These are phyloP conservation scores for Philopedon plagiatum DNA, from an alignment of 2,888 invertebrate genomes.

Conservation along the genomic window DNA sequence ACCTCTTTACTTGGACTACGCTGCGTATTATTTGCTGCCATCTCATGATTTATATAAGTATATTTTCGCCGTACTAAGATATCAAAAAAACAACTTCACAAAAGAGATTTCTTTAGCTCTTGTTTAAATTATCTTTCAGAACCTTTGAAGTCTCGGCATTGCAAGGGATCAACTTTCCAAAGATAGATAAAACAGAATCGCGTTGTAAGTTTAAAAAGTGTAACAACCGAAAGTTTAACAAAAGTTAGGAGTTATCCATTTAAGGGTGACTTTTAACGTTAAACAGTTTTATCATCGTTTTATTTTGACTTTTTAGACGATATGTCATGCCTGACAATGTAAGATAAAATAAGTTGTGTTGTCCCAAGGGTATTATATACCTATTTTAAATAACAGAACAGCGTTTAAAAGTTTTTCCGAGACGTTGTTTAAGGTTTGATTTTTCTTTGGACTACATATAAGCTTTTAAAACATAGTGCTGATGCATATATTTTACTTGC, in stretches of 20 bases:
- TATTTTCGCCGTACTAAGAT: neutral
- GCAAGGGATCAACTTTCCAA: conserved; percentile 20
- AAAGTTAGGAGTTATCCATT: conserved; percentile 15
- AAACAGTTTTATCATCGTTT: conserved; percentile 7
- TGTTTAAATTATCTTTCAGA: conserved; percentile 19
- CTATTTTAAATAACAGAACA: no score
- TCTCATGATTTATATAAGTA: neutral
- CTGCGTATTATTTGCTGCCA: no score
- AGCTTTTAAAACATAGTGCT: no score
- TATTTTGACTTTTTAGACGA: neutral
- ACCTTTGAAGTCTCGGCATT: conserved; percentile 16
- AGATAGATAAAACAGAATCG: conserved; percentile 28
- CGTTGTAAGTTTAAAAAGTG: conserved; percentile 21
- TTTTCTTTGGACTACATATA: no score
- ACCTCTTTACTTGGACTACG: no score
- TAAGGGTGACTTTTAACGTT: neutral
- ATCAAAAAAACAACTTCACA: conserved; percentile 1
- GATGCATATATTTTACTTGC: no score
- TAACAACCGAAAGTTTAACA: conserved; percentile 28
- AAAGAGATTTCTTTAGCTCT: conserved; percentile 21
- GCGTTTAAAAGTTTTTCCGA: no score
- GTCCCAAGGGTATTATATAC: no score
- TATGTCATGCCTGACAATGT: neutral
- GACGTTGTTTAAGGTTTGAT: no score
- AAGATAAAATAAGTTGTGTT: neutral